Evolutionary conservation across 2,113 vertebrate genomes (phyloP).

Genomic region (Neotoma lepida): DNA sequence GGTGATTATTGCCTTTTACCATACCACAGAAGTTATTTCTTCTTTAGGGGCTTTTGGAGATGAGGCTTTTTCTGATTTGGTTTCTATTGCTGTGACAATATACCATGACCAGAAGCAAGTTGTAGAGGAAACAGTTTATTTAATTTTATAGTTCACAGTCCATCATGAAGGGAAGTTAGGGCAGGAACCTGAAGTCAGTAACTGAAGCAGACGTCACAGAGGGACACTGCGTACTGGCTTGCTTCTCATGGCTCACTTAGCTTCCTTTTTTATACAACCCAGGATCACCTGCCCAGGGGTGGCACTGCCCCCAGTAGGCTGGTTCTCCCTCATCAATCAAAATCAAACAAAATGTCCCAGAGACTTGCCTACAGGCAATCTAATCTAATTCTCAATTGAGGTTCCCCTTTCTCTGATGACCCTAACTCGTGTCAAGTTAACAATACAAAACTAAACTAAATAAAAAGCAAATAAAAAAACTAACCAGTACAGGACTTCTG

Average conservation of each 20-base stretch:
- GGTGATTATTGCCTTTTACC: constrained; percentile 5
- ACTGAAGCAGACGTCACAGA: neutral
- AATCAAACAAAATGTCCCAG: neutral
- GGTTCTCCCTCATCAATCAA: neutral
- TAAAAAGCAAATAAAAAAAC: neutral
- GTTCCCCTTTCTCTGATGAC: neutral
- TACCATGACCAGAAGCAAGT: neutral
- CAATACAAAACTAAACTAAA: neutral
- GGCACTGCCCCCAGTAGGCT: neutral
- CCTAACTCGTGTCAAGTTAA: neutral
- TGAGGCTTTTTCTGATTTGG: neutral
- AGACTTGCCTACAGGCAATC: neutral
- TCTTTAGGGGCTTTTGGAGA: neutral
- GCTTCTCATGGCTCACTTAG: neutral
- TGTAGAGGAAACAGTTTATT: neutral
- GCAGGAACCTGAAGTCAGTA: neutral
- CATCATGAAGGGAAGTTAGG: neutral
- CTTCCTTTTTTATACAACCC: neutral
- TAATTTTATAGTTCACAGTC: neutral
- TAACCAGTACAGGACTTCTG: neutral
- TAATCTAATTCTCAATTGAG: neutral
- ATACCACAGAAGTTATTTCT: neutral
- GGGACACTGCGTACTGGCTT: neutral
- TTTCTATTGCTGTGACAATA: neutral
- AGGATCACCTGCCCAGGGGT: neutral